These are phyloP conservation scores for Parambassis ranga DNA, from an alignment of 2,797 vertebrate genomes.

Conservation along the genomic window DNA sequence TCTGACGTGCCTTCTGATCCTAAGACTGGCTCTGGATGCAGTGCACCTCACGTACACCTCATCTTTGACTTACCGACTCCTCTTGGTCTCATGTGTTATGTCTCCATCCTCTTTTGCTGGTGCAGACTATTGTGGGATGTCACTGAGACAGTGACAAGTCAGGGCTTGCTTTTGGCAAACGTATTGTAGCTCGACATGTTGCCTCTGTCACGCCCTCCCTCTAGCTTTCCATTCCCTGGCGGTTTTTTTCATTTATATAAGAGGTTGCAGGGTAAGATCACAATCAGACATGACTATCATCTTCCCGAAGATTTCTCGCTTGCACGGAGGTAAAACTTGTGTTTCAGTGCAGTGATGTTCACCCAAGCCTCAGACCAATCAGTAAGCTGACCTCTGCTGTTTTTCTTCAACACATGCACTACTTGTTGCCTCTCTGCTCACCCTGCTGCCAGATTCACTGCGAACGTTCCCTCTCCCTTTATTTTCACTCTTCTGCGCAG, in stretches of 20 bases:
- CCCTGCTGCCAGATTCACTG: slow-evolving; percentile 40
- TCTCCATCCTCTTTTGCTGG: slow-evolving; percentile 11
- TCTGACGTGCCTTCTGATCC: too few species aligned
- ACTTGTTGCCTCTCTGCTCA: slow-evolving; percentile 59
- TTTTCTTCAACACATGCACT: slow-evolving; percentile 56
- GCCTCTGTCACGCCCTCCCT: slow-evolving; percentile 16
- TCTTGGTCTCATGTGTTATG: background rate
- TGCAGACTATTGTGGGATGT: slow-evolving; percentile 35
- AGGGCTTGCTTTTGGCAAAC: slow-evolving; percentile 28
- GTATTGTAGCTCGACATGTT: slow-evolving; percentile 26
- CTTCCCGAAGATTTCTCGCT: background rate
- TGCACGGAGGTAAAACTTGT: background rate
- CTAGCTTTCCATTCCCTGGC: background rate
- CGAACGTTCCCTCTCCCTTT: slow-evolving; percentile 33
- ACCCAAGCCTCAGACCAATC: slow-evolving; percentile 15
- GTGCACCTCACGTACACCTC: slow-evolving; percentile 9
- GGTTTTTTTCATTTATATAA: background rate
- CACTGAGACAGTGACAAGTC: slow-evolving; percentile 21
- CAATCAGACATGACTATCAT: background rate
- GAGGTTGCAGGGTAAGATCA: slow-evolving; percentile 9
- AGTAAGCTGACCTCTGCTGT: slow-evolving; percentile 17
- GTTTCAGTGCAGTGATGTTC: slow-evolving; percentile 2
- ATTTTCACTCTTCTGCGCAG: slow-evolving; percentile 22
- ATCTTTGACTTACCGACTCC: too few species aligned
- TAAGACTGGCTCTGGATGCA: slow-evolving; percentile 29